Percentiles rank a stretch among this genome's conserved stretches.
These are phyloP conservation scores for Yponomeuta cagnagella DNA, from an alignment of 2,888 invertebrate species.

Conservation along the genomic window DNA sequence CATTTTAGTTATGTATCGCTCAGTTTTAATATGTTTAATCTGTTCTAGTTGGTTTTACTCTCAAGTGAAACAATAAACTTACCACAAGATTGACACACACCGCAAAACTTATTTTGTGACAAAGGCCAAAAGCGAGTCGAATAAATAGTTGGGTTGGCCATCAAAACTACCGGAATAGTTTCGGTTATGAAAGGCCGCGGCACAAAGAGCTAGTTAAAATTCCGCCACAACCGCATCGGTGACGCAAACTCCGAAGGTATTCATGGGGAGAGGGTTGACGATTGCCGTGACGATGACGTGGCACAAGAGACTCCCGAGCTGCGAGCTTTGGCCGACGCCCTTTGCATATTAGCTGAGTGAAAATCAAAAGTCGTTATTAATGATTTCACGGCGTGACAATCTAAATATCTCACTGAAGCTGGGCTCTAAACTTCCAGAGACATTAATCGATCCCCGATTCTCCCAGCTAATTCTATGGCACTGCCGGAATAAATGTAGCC, in stretches of 20 bases:
- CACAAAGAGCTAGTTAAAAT: conserved; percentile 74
- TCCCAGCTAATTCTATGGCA: conserved; percentile 45
- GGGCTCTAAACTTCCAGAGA: conserved; percentile 45
- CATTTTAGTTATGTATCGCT: background rate
- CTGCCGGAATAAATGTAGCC: conserved; percentile 53
- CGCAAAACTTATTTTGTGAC: conserved; percentile 11
- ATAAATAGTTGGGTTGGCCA: conserved; percentile 58
- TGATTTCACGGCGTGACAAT: conserved; percentile 68
- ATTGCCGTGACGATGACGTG: conserved; percentile 45
- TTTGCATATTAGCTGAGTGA: conserved; percentile 70
- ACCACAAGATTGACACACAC: background rate
- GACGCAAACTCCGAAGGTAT: conserved; percentile 69
- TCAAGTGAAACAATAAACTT: background rate
- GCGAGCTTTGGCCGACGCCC: conserved; percentile 52
- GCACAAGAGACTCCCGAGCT: conserved; percentile 31
- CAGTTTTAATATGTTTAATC: background rate
- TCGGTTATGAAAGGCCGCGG: conserved; percentile 58
- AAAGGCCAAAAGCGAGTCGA: conserved; percentile 53
- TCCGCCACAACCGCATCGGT: conserved; percentile 65
- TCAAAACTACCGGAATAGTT: conserved; percentile 67
- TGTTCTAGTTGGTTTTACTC: background rate
- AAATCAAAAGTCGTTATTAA: conserved; percentile 74
- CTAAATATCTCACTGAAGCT: conserved; percentile 58
- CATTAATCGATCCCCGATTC: conserved; percentile 55
- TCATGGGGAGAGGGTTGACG: conserved; percentile 47